These are phyloP conservation scores for Chlamydotis undulata DNA, from an alignment of 2,113 vertebrate species.

Conservation along the genomic window DNA sequence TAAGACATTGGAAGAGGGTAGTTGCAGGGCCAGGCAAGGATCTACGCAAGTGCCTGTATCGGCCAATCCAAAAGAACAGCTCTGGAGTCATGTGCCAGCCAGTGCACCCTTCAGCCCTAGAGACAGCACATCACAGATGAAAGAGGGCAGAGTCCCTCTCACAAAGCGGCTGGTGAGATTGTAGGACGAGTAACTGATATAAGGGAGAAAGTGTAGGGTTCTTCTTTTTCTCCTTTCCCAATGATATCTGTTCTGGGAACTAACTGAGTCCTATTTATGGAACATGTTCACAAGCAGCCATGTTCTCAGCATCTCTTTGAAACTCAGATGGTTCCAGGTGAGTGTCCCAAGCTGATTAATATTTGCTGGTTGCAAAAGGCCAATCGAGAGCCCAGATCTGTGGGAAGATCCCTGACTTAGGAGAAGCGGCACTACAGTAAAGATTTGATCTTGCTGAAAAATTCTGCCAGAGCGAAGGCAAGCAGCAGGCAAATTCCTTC, in stretches of 20 bases:
- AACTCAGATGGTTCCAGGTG: background rate
- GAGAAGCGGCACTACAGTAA: background rate
- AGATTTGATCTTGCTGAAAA: background rate
- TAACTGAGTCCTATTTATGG: background rate
- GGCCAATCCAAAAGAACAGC: background rate
- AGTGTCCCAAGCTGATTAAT: background rate
- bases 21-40: background rate
- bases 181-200: background rate
- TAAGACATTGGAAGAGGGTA: background rate
- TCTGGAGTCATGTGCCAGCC: background rate
- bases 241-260: background rate
- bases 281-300: background rate
- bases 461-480: background rate
- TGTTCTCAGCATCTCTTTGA: background rate
- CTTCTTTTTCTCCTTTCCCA: background rate
- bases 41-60: background rate
- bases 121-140: background rate
- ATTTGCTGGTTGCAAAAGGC: background rate
- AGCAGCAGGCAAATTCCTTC: background rate
- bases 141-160: background rate
- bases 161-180: background rate
- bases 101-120: background rate
- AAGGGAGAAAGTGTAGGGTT: background rate
- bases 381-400: background rate
- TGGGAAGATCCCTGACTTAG: background rate